Evolutionary conservation across 2,113 vertebrate genomes (phyloP).

Genomic region (Petaurus breviceps): DNA sequence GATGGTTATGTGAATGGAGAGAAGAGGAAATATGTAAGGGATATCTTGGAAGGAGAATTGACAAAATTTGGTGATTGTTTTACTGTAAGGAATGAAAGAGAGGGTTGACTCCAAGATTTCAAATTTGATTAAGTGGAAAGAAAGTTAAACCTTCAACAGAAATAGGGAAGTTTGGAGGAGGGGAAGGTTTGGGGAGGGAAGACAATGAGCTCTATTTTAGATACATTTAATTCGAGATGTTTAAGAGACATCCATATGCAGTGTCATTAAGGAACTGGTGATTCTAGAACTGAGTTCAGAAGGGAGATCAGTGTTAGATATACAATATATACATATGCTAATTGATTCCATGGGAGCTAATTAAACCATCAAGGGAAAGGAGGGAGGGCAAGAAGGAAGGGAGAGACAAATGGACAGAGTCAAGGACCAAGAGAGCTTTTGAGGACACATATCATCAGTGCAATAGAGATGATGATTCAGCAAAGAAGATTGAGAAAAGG

Average conservation of each 20-base stretch:
- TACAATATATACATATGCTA: not conserved
- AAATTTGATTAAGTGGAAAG: constrained; percentile 36
- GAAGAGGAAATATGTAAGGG: not conserved
- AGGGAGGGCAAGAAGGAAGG: not conserved
- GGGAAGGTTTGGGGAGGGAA: not conserved
- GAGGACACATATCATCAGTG: no score
- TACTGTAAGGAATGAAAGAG: not conserved
- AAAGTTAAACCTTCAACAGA: not conserved
- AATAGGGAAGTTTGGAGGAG: not conserved
- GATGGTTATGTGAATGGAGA: not conserved
- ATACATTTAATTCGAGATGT: not conserved
- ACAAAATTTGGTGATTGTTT: not conserved
- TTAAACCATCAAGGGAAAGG: not conserved
- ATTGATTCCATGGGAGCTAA: not conserved
- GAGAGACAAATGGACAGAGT: no score
- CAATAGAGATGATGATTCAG: no score
- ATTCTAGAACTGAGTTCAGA: not conserved
- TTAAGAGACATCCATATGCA: not conserved
- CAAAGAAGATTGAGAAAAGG: not conserved
- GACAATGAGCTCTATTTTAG: not conserved
- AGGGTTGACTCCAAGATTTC: constrained; percentile 4
- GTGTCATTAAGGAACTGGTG: no score
- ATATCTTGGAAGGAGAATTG: not conserved
- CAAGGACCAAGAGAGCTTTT: no score
- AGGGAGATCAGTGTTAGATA: not conserved